These are phyloP conservation scores for Bruchidius siliquastri DNA, from an alignment of 2,888 invertebrate genomes.

Conservation along the genomic window DNA sequence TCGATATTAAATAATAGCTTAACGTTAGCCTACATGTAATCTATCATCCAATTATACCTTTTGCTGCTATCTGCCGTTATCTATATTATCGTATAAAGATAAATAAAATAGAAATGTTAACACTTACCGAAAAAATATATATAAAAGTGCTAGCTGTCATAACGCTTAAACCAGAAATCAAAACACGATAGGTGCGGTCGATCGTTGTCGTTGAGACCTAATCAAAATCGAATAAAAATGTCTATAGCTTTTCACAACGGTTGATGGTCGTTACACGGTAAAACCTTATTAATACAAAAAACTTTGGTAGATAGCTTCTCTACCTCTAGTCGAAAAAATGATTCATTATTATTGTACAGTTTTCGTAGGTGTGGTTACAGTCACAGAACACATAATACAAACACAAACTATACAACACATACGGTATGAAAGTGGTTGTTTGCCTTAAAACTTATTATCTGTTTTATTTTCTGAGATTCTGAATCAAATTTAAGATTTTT, in stretches of 20 bases:
- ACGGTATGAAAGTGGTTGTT: not conserved
- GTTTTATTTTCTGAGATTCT: not conserved
- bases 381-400: conserved; percentile 1
- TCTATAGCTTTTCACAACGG: not conserved
- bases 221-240: not conserved
- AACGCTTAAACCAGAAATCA: conserved; percentile 39
- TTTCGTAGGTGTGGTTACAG: conserved; percentile 1
- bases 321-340: not conserved
- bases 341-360: conserved; percentile 2
- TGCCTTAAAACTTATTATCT: not conserved
- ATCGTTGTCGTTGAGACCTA: not conserved
- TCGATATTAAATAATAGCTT: not conserved
- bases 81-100: not conserved
- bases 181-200: conserved; percentile 44
- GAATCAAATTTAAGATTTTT: not conserved
- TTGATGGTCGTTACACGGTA: not conserved
- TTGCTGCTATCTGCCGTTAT: not conserved
- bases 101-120: not conserved
- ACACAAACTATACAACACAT: not conserved
- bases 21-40: not conserved
- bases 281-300: not conserved
- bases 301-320: not conserved
- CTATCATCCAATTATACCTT: not conserved
- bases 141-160: not conserved
- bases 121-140: conserved; percentile 3